phyloP scores from a whole-genome alignment of 2,797 vertebrate species.

The Nyctibius grandis region DNA sequence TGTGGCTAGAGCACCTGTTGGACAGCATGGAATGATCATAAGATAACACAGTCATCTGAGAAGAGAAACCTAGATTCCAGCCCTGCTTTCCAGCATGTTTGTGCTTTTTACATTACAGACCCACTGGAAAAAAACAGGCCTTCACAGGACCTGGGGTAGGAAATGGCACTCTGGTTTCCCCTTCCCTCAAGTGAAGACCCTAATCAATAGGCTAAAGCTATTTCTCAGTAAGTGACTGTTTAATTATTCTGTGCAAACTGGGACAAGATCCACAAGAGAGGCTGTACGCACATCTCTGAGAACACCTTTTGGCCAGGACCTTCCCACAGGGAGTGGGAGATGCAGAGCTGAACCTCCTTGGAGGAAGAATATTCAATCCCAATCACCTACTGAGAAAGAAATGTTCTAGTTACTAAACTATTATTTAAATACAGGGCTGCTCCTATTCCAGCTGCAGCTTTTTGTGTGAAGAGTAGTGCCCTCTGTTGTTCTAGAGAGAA shows the following conservation, averaged over 20 bases:
- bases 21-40: background rate
- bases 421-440: background rate
- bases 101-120: background rate
- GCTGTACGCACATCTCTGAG: fast-evolving
- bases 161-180: background rate
- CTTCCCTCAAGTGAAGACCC: background rate
- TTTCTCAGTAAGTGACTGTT: background rate
- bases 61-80: background rate
- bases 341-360: background rate
- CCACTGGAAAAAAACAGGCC: background rate
- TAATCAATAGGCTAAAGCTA: background rate
- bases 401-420: background rate
- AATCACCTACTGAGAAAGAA: background rate
- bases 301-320: background rate
- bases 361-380: background rate
- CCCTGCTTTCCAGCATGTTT: background rate
- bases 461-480: conserved; percentile 5
- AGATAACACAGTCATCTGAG: background rate
- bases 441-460: background rate
- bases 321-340: background rate
- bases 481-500: conserved; percentile 7
- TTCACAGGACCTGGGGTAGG: background rate
- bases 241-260: background rate
- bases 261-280: background rate
- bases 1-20: background rate